Percentiles rank a stretch among this genome's conserved stretches.
Conservation (phyloP, 2,797 vertebrate genomes). For the Silurus lanzhouensis region DNA sequence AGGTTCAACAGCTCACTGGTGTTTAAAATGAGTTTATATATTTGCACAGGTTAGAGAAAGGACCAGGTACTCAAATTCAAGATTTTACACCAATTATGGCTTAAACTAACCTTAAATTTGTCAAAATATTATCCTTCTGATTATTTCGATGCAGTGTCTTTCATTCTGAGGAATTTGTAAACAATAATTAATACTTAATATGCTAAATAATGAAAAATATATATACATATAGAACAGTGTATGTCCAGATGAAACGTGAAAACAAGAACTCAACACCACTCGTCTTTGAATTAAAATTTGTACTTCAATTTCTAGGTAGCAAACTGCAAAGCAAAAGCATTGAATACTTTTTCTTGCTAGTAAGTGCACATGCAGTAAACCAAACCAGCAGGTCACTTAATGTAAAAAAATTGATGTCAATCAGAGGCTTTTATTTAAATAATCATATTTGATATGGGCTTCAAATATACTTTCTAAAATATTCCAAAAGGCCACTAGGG, state of each 20-base stretch:
- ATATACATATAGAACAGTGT: background rate
- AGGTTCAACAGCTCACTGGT: background rate
- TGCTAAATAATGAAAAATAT: background rate
- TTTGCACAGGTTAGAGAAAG: background rate
- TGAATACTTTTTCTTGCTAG: background rate
- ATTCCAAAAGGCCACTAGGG: background rate
- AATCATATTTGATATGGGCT: background rate
- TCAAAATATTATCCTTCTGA: too few relatives aligned
- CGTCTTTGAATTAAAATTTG: background rate
- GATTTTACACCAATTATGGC: too few relatives aligned
- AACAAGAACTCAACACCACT: background rate
- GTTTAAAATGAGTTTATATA: background rate
- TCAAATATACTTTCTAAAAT: background rate
- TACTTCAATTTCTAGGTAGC: background rate
- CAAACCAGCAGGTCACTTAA: background rate
- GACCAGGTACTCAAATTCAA: too few relatives aligned
- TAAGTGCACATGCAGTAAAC: background rate
- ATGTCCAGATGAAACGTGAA: background rate
- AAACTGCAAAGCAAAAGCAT: background rate
- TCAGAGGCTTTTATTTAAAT: background rate
- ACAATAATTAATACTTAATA: background rate
- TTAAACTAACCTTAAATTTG: too few relatives aligned
- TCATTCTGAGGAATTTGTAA: background rate
- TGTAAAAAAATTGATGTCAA: background rate
- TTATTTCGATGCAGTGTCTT: background rate